These are phyloP conservation scores for Eucera pruinosa DNA, from an alignment of 2,888 invertebrate species.

Conservation along the genomic window DNA sequence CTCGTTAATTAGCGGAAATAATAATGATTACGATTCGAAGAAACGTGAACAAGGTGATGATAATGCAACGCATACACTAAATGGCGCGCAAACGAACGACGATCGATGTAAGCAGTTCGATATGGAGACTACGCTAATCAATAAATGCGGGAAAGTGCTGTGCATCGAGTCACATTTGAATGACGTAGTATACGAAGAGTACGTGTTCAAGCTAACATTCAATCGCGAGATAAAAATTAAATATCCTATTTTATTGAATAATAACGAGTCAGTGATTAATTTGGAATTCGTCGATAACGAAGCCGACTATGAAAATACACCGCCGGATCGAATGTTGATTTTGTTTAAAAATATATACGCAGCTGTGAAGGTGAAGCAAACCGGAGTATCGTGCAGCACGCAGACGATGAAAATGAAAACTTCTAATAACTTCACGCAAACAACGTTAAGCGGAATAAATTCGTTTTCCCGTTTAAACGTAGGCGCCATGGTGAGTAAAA, in stretches of 20 bases:
- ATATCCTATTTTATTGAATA: slow-evolving; percentile 31
- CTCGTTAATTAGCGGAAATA: neutral
- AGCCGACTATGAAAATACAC: slow-evolving; percentile 63
- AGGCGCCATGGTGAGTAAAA: slow-evolving; percentile 54
- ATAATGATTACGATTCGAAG: neutral
- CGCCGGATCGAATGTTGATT: slow-evolving; percentile 65
- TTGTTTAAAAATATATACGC: slow-evolving; percentile 67
- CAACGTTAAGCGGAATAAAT: slow-evolving; percentile 64
- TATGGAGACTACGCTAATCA: slow-evolving; percentile 7
- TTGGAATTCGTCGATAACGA: slow-evolving; percentile 71
- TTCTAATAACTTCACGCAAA: slow-evolving; percentile 67
- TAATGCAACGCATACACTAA: neutral
- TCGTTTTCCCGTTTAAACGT: slow-evolving; percentile 68
- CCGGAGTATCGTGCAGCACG: slow-evolving; percentile 67
- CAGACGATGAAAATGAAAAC: slow-evolving; percentile 69
- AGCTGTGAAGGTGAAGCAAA: slow-evolving; percentile 63
- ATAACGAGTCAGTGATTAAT: slow-evolving; percentile 37
- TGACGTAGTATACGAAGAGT: slow-evolving; percentile 71
- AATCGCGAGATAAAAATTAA: slow-evolving; percentile 69
- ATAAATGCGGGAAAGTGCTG: slow-evolving; percentile 37
- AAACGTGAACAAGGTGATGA: neutral
- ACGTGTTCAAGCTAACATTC: slow-evolving; percentile 64
- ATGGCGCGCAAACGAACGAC: neutral
- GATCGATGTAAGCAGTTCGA: slow-evolving; percentile 14
- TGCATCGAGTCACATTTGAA: slow-evolving; percentile 73